Evolutionary conservation across 2,113 vertebrate genomes (phyloP).

Genomic region (Melozone crissalis): DNA sequence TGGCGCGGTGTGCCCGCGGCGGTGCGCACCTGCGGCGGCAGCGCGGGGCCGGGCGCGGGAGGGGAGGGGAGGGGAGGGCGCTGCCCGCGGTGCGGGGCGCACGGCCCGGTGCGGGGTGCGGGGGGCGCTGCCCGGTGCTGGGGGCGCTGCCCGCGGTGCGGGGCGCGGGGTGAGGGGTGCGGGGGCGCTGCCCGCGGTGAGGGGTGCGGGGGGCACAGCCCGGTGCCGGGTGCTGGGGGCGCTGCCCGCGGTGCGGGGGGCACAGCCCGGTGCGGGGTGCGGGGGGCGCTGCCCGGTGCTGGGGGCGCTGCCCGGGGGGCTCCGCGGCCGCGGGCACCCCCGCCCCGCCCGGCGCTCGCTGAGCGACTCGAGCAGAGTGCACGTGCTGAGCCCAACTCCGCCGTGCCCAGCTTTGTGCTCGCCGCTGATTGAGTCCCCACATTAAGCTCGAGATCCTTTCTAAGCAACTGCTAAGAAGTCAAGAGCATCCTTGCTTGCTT

Average conservation of each 20-base stretch:
- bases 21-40: neutral
- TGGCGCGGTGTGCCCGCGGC: rapidly evolving
- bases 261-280: too few relatives aligned
- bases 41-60: neutral
- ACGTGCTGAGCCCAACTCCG: slow-evolving; percentile 57
- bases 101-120: too few relatives aligned
- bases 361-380: slow-evolving; percentile 35
- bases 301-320: neutral
- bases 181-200: neutral
- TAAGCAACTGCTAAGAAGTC: slow-evolving; percentile 77
- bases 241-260: neutral
- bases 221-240: neutral
- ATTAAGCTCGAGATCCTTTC: slow-evolving; percentile 70
- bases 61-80: neutral
- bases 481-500: slow-evolving; percentile 76
- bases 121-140: neutral
- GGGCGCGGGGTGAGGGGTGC: too few relatives aligned
- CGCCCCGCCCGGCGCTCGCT: neutral
- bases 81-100: neutral
- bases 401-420: slow-evolving; percentile 60
- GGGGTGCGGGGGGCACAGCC: neutral
- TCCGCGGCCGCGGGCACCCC: neutral
- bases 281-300: neutral
- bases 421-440: slow-evolving; percentile 41
- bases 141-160: neutral